phyloP scores from a whole-genome alignment of 2,888 invertebrate species.

The Psococerastis gibbosa region DNA sequence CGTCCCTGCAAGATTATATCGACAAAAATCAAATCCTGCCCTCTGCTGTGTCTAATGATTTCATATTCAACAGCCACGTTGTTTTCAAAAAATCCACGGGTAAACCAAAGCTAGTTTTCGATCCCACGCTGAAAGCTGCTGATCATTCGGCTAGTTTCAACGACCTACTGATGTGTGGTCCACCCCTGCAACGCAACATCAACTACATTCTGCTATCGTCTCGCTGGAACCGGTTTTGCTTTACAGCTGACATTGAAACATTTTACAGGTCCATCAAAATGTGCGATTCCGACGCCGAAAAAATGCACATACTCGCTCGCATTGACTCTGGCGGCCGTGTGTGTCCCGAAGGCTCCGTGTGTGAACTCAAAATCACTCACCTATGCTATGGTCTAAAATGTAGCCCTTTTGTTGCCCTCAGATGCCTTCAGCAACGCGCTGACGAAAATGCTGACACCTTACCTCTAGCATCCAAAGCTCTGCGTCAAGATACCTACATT shows the following conservation, averaged over 20 bases:
- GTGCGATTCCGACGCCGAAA: neutral
- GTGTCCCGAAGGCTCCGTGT: slow-evolving; percentile 9
- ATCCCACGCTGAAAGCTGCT: neutral
- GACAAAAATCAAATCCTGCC: neutral
- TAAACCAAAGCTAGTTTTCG: neutral
- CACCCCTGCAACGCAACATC: neutral
- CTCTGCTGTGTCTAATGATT: neutral
- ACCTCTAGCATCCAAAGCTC: slow-evolving; percentile 13
- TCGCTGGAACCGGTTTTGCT: neutral
- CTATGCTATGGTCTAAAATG: slow-evolving; percentile 17
- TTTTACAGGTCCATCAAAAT: neutral
- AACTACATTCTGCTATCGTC: neutral
- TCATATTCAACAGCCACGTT: neutral
- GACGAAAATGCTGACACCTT: slow-evolving; percentile 10
- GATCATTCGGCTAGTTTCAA: neutral
- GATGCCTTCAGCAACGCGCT: slow-evolving; percentile 15
- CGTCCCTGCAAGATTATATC: neutral
- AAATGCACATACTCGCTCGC: neutral
- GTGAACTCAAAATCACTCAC: slow-evolving; percentile 13
- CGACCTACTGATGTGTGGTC: neutral
- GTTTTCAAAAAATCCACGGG: neutral
- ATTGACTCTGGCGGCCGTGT: neutral
- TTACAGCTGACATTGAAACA: neutral
- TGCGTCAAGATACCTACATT: slow-evolving; percentile 16
- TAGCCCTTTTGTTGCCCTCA: slow-evolving; percentile 15